These are phyloP conservation scores for cattle (Bos taurus) DNA, from an alignment of 2,113 vertebrate genomes.

Conservation along the genomic window DNA sequence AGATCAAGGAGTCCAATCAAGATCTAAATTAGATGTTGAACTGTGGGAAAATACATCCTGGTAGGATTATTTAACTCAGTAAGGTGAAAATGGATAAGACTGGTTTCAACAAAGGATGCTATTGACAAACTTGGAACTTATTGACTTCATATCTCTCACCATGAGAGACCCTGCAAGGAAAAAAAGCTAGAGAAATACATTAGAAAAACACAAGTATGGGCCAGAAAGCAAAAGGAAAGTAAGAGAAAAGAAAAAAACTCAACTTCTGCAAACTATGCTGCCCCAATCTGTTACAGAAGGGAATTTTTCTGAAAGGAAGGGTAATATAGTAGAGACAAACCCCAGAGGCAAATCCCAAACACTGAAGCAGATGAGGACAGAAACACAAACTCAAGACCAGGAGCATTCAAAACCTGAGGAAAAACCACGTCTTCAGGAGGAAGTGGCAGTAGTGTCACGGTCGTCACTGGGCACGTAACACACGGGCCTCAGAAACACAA, in stretches of 20 bases:
- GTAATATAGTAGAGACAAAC: background rate
- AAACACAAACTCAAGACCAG: background rate
- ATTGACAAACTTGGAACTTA: constrained; percentile 33
- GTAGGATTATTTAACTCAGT: constrained; percentile 10
- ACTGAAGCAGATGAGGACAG: background rate
- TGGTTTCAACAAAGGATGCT: constrained; percentile 34
- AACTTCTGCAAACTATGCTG: background rate
- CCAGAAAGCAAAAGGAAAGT: background rate
- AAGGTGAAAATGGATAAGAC: constrained; percentile 43
- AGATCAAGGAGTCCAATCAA: background rate
- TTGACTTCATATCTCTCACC: background rate
- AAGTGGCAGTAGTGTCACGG: background rate
- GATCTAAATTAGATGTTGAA: background rate
- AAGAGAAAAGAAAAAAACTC: background rate
- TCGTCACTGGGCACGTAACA: background rate
- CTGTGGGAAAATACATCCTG: background rate
- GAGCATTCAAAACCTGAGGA: background rate
- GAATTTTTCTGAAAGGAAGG: background rate
- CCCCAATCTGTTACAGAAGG: background rate
- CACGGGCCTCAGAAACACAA: background rate
- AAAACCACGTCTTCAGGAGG: background rate
- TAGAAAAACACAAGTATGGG: constrained; percentile 7
- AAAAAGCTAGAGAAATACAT: background rate
- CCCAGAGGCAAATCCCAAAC: background rate
- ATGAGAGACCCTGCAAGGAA: background rate